Evolutionary conservation across 2,113 vertebrate genomes (phyloP).

Genomic region (Pantherophis guttatus): DNA sequence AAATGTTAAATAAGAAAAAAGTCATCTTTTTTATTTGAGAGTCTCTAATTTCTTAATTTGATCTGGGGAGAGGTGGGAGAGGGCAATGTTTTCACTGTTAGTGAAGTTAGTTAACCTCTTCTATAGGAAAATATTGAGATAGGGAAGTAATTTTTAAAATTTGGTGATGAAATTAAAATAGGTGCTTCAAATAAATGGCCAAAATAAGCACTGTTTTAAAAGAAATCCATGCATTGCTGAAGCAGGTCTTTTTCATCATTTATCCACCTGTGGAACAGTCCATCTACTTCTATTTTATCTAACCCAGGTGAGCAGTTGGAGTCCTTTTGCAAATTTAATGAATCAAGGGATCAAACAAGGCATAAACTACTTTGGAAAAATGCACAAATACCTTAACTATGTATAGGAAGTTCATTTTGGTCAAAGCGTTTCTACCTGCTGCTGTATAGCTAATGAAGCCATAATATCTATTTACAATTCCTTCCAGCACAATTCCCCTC

Average conservation of each 20-base stretch:
- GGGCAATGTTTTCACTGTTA: too few relatives aligned
- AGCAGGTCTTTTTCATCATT: not conserved
- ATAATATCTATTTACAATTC: not conserved
- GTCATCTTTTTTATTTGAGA: not conserved
- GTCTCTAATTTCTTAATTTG: not conserved
- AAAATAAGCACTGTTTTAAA: not conserved
- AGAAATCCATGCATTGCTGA: not conserved
- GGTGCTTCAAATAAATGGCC: not conserved
- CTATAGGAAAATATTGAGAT: not conserved
- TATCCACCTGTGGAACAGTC: not conserved
- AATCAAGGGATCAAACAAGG: too few relatives aligned
- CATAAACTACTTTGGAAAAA: not conserved
- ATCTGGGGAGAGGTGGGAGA: not conserved
- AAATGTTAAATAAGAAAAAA: slow-evolving; percentile 17
- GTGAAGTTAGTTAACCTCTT: not conserved
- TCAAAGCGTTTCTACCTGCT: not conserved
- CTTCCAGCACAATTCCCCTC: not conserved
- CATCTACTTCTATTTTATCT: not conserved
- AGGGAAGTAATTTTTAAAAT: not conserved
- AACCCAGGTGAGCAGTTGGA: not conserved
- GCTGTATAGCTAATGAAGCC: not conserved
- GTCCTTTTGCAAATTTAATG: not conserved
- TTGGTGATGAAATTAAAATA: not conserved
- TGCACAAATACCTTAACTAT: not conserved
- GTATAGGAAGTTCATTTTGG: not conserved